Conservation (phyloP, 2,888 invertebrate species). For the Formica aserva region DNA sequence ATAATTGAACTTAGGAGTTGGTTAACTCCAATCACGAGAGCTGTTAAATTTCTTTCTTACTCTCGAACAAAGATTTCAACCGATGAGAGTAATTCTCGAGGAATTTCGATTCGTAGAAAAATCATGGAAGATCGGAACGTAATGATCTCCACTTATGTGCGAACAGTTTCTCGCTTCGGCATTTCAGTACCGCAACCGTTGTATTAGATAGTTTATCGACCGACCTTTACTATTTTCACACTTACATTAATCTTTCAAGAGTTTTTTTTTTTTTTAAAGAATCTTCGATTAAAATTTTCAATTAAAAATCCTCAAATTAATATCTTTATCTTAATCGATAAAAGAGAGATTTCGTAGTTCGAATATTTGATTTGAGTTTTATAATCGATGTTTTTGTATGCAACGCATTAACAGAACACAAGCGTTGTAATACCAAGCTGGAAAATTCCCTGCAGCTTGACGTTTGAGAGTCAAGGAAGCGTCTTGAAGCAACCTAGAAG, state of each 20-base stretch:
- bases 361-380: neutral
- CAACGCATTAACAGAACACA: conserved; percentile 33
- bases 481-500: conserved; percentile 38
- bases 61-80: conserved; percentile 13
- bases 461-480: conserved; percentile 38
- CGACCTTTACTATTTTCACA: neutral
- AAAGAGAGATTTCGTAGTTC: neutral
- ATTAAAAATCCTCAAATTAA: neutral
- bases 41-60: conserved; percentile 25
- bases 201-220: conserved; percentile 20
- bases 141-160: neutral
- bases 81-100: conserved; percentile 2
- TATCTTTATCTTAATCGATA: neutral
- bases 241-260: neutral
- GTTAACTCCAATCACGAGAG: conserved; percentile 29
- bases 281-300: conserved; percentile 1
- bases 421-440: conserved; percentile 37
- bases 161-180: conserved; percentile 3
- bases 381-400: neutral
- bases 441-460: conserved; percentile 26
- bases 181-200: neutral
- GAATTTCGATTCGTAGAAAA: conserved; percentile 7
- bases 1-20: conserved; percentile 37
- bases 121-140: conserved; percentile 10
- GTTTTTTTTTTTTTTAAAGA: neutral